These are phyloP conservation scores for Semotilus atromaculatus DNA, from an alignment of 2,797 vertebrate genomes.

Conservation along the genomic window DNA sequence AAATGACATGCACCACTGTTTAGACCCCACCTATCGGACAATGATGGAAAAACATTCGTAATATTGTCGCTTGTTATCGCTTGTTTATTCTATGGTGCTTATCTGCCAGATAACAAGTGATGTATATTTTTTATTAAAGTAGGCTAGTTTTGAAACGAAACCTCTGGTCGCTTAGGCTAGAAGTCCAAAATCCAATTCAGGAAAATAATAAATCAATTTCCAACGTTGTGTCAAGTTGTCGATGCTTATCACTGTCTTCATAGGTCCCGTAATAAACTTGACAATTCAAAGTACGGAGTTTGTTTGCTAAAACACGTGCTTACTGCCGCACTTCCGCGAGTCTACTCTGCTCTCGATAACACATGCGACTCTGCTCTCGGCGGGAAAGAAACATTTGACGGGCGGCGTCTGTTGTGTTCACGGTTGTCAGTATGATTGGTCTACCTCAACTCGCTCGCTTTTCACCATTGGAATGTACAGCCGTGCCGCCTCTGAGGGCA, in stretches of 20 bases:
- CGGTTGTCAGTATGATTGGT: background rate
- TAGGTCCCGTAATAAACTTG: background rate
- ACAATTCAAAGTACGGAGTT: constrained; percentile 7
- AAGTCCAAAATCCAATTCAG: background rate
- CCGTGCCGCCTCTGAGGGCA: background rate
- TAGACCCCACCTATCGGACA: constrained; percentile 15
- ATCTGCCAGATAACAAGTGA: background rate
- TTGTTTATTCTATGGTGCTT: background rate
- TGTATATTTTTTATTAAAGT: background rate
- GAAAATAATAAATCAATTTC: background rate
- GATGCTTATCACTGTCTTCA: background rate
- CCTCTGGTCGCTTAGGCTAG: no score
- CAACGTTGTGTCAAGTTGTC: no score
- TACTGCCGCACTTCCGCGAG: constrained; percentile 21
- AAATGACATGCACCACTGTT: background rate
- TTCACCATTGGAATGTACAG: background rate
- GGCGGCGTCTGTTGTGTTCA: background rate
- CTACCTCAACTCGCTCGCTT: background rate
- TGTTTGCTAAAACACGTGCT: background rate
- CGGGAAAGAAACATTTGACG: constrained; percentile 10
- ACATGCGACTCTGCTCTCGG: background rate
- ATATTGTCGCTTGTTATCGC: background rate
- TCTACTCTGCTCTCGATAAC: background rate
- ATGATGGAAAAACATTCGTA: background rate
- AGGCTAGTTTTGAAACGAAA: background rate